A percentile compares a stretch with the other conserved stretches of the same genome.
Evolutionary conservation across 2,797 vertebrate genomes (phyloP).

Genomic region (Gobio occitaniae): DNA sequence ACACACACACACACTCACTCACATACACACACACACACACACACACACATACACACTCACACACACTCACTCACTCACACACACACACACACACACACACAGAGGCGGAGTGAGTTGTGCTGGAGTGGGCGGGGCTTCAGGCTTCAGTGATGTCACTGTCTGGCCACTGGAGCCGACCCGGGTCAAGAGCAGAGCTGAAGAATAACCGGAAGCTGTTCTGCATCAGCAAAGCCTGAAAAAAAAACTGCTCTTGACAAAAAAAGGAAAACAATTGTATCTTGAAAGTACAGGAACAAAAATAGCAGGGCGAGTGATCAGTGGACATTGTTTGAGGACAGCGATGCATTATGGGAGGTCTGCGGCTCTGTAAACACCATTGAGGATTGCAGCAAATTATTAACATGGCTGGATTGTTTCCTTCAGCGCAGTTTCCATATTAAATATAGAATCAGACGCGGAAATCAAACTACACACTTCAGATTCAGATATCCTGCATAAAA

Average conservation of each 20-base stretch:
- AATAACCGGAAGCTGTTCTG: constrained; percentile 82
- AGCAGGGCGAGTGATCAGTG: constrained; percentile 76
- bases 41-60: background rate
- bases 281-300: constrained; percentile 79
- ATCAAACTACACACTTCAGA: background rate
- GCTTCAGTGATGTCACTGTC: constrained; percentile 64
- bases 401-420: constrained; percentile 64
- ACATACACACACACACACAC: too few relatives aligned
- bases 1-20: too few relatives aligned
- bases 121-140: constrained; percentile 45
- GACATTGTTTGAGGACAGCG: constrained; percentile 61
- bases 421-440: constrained; percentile 63
- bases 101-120: background rate
- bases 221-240: constrained; percentile 76
- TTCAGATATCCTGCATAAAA: background rate
- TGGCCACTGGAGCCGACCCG: constrained; percentile 75
- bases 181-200: constrained; percentile 74
- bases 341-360: constrained; percentile 22
- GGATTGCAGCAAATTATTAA: constrained; percentile 41
- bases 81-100: constrained; percentile 22
- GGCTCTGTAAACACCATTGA: constrained; percentile 66
- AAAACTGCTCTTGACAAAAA: constrained; percentile 66
- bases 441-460: constrained; percentile 22
- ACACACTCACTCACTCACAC: too few relatives aligned
- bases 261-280: constrained; percentile 82